Conservation (phyloP, 2,888 invertebrate genomes). For the Epinotia demarniana region DNA sequence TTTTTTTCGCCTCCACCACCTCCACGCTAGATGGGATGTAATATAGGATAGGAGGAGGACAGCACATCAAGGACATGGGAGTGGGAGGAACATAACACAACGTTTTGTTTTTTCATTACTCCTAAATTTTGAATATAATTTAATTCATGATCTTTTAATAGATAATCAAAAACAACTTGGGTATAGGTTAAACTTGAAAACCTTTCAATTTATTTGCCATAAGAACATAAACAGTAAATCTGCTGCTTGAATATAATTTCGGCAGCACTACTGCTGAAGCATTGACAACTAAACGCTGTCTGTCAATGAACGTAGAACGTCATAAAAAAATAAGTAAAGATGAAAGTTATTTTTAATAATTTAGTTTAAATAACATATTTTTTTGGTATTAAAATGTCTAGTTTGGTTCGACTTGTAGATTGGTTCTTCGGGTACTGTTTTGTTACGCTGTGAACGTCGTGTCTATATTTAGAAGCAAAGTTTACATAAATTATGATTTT, state of each 20-base stretch:
- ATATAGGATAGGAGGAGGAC: background rate
- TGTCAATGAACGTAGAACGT: constrained; percentile 54
- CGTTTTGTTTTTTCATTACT: constrained; percentile 38
- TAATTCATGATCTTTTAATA: background rate
- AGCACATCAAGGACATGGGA: too few species aligned
- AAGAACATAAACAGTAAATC: background rate
- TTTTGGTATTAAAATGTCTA: constrained; percentile 59
- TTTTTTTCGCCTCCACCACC: background rate
- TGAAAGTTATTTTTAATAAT: constrained; percentile 81
- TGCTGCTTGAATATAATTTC: background rate
- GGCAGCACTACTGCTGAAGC: background rate
- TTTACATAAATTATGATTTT: constrained; percentile 80
- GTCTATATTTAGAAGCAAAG: constrained; percentile 59
- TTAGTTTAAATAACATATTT: constrained; percentile 60
- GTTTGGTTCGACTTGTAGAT: constrained; percentile 55
- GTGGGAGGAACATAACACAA: background rate
- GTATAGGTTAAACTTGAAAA: background rate
- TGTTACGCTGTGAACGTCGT: constrained; percentile 57
- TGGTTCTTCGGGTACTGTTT: constrained; percentile 57
- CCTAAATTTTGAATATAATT: background rate
- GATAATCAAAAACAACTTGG: background rate
- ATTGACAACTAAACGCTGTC: constrained; percentile 35
- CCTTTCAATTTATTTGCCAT: background rate
- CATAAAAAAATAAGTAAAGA: constrained; percentile 77
- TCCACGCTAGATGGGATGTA: background rate